Evolutionary conservation across 1,140 invertebrate genomes (phyloP).

Genomic region (Drosophila tsacasi): DNA sequence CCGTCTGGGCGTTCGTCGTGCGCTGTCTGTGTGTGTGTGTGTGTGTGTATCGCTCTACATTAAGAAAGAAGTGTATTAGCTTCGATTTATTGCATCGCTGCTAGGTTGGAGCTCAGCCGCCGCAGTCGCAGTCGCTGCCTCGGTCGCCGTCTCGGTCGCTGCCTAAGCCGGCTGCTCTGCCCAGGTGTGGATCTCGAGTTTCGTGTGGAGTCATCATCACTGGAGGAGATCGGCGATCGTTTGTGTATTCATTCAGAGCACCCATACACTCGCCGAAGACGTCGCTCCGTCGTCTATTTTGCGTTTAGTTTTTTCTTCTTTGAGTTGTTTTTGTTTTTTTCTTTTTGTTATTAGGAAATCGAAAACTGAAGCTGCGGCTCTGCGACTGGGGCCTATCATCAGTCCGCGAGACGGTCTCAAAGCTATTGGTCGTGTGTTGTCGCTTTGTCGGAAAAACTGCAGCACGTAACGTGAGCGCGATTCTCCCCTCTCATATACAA

Average conservation of each 20-base stretch:
- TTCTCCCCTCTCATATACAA: constrained; percentile 29
- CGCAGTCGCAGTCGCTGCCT: not conserved
- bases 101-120: constrained; percentile 36
- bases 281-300: constrained; percentile 73
- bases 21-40: constrained; percentile 23
- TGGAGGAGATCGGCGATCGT: constrained; percentile 49
- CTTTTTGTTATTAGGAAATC: constrained; percentile 76
- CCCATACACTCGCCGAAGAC: constrained; percentile 77
- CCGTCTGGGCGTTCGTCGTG: constrained; percentile 70
- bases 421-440: constrained; percentile 85
- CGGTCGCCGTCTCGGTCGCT: constrained; percentile 6
- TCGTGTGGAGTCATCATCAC: constrained; percentile 62
- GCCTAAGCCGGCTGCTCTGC: constrained; percentile 18
- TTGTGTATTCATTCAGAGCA: constrained; percentile 83
- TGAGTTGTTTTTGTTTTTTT: constrained; percentile 28
- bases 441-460: constrained; percentile 74
- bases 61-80: constrained; percentile 84
- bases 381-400: constrained; percentile 77
- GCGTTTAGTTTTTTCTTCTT: constrained; percentile 62
- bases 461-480: constrained; percentile 46
- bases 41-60: constrained; percentile 72
- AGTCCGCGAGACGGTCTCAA: constrained; percentile 84
- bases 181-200: constrained; percentile 47
- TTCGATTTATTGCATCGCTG: constrained; percentile 83
- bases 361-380: constrained; percentile 76